A percentile compares a stretch with the other conserved stretches of the same genome.
These are phyloP conservation scores for Tamias sibiricus DNA, from an alignment of 2,113 vertebrate genomes.

Conservation along the genomic window DNA sequence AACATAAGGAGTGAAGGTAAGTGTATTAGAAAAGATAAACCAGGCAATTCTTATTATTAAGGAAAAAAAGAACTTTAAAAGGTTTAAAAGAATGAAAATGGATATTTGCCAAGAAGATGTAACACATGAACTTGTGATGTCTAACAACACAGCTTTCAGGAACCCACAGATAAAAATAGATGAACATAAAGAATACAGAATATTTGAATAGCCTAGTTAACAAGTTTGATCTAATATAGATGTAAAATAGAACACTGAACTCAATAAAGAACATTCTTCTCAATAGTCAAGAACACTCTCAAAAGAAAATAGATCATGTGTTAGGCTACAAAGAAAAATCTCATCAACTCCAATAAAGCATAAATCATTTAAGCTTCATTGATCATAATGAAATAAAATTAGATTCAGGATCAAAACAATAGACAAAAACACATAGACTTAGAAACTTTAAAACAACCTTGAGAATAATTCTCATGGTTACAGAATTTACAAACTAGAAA, in stretches of 20 bases:
- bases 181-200: not conserved
- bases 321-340: slow-evolving; percentile 56
- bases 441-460: slow-evolving; percentile 15
- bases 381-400: slow-evolving; percentile 62
- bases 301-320: slow-evolving; percentile 46
- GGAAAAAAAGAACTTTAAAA: slow-evolving; percentile 9
- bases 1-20: not conserved
- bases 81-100: not conserved
- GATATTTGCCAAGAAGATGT: not conserved
- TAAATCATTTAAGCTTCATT: slow-evolving; percentile 32
- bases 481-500: slow-evolving; percentile 54
- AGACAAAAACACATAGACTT: slow-evolving; percentile 36
- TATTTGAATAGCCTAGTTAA: slow-evolving; percentile 57
- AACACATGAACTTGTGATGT: not conserved
- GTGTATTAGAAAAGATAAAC: not conserved
- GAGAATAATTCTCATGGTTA: slow-evolving; percentile 44
- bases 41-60: slow-evolving; percentile 9
- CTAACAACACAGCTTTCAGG: not conserved
- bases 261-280: slow-evolving; percentile 63
- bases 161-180: slow-evolving; percentile 12
- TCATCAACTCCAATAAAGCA: not conserved
- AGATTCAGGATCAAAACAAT: slow-evolving; percentile 57
- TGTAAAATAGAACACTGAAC: slow-evolving; percentile 40
- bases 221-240: not conserved
- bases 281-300: slow-evolving; percentile 8